Base-by-base conservation (phyloP, 2,797 vertebrate genomes). In the Channa striata region DNA sequence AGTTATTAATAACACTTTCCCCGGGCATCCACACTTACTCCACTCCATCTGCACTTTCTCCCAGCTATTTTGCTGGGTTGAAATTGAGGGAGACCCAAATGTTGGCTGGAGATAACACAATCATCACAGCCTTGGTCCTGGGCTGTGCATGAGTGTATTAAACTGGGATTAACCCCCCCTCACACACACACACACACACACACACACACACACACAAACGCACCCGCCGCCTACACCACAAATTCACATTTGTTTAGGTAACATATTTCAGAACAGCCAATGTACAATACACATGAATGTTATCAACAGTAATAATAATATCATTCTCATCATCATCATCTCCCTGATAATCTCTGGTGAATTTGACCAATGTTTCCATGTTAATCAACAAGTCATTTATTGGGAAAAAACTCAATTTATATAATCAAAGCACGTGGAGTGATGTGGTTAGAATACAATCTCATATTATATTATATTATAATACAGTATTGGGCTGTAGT, bases 1-100 rank as follows among this genome's bases (percentile, higher is more conserved):
- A 95, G 95, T 94, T 96, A 96, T 96, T 96, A 95, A 96, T 95
- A 96, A 95, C 93, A 94, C 92, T 92, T 95, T 95, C 95, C 95
- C 91, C 90, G 91, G 96, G 96, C 95, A 80, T 90, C 92, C 90
- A 85, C 93, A 91, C 90, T 93, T 34, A 14, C 78, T 59, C 78
- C 53, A 5, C 88, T 92, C 92, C 94, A 88, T 93, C 92, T 91
- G 90, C 92, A 94, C 93, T 91, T 93, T 93, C 94, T 95, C 87
- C 63, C 89, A 95, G 95, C 94, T 92, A 93, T 95, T 95, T 94
- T 93, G 94, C 95, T 91, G 91, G 95, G 92, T 94, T 89, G 94
- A 93, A 96, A 96, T 95, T 84, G 93, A 94, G 91, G 93, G 93
- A 94, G 94, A 95, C 94, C 94, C 94, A 96, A 96, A 96, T 96